Evolutionary conservation across 1,140 invertebrate genomes (phyloP).

Genomic region (Cotesia typhae): DNA sequence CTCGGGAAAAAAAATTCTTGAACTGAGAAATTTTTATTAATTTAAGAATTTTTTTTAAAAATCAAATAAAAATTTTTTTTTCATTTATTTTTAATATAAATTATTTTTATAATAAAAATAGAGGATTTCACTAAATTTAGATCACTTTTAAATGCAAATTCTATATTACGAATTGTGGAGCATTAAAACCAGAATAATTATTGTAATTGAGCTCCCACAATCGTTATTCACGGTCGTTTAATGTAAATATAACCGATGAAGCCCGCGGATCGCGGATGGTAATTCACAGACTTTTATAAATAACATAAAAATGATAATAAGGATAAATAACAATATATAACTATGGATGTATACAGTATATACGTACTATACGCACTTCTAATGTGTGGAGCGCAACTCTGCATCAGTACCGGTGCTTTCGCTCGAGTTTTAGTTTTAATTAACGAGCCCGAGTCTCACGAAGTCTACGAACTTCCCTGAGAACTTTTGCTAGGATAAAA

Average conservation of each 20-base stretch:
- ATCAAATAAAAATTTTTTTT: too few species aligned
- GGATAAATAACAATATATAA: constrained; percentile 2
- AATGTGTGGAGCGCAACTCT: constrained; percentile 15
- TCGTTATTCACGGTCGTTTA: not conserved
- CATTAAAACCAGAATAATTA: too few species aligned
- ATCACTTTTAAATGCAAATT: too few species aligned
- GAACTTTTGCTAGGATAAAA: constrained; percentile 38
- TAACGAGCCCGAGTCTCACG: constrained; percentile 50
- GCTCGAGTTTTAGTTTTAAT: constrained; percentile 49
- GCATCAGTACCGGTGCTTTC: constrained; percentile 34
- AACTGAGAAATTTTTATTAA: too few species aligned
- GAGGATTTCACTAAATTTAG: too few species aligned
- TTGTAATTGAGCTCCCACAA: too few species aligned
- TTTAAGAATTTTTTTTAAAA: too few species aligned
- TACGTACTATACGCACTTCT: constrained; percentile 1
- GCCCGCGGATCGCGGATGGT: not conserved
- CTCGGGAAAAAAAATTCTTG: too few species aligned
- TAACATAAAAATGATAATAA: not conserved
- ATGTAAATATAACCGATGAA: not conserved
- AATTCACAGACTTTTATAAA: constrained; percentile 4
- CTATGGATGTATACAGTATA: constrained; percentile 19
- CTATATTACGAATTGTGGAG: too few species aligned
- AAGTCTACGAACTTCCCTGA: constrained; percentile 47
- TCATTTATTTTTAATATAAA: too few species aligned
- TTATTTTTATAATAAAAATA: too few species aligned